phyloP scores from a whole-genome alignment of 1,140 invertebrate genomes.

The Piezodorus guildinii region DNA sequence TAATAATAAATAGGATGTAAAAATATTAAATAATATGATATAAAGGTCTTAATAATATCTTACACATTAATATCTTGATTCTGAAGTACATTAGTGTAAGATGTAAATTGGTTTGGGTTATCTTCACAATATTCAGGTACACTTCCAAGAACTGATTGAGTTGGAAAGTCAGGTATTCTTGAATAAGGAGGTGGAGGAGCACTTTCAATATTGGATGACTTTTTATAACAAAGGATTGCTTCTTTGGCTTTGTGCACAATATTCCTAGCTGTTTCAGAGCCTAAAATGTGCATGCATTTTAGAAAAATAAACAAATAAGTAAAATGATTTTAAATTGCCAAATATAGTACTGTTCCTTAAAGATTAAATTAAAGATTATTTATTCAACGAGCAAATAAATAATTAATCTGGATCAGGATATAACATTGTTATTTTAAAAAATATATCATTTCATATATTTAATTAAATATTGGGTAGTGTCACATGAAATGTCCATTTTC shows the following conservation, averaged over 20 bases:
- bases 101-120: not conserved
- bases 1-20: too few relatives aligned
- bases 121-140: not conserved
- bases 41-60: too few relatives aligned
- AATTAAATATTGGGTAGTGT: too few relatives aligned
- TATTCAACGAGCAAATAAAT: not conserved
- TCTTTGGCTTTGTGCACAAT: conserved; percentile 17
- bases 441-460: too few relatives aligned
- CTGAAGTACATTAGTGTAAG: too few relatives aligned
- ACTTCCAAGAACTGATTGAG: not conserved
- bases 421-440: not conserved
- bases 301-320: not conserved
- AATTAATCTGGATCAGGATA: not conserved
- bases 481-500: too few relatives aligned
- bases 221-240: conserved; percentile 10
- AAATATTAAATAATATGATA: too few relatives aligned
- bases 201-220: conserved; percentile 7
- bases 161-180: not conserved
- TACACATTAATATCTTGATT: too few relatives aligned
- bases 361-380: not conserved
- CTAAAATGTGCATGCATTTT: not conserved
- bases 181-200: conserved; percentile 16
- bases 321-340: not conserved
- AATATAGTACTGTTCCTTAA: not conserved
- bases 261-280: conserved; percentile 11